Conservation (phyloP, 2,797 vertebrate genomes). For the Sciaenops ocellatus region DNA sequence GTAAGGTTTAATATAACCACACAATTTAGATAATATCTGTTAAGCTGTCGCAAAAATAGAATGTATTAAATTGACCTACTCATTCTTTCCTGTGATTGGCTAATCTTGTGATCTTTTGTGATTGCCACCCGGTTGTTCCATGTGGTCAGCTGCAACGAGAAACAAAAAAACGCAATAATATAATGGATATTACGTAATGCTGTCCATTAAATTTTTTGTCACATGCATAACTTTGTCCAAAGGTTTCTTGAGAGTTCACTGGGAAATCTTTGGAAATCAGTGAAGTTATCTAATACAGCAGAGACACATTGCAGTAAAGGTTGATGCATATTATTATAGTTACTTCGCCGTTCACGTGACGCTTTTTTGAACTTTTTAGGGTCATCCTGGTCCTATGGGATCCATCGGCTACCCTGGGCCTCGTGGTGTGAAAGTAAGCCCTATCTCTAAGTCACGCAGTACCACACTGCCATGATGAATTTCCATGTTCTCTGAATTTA, state of each 20-base stretch:
- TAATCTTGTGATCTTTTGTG: constrained; percentile 12
- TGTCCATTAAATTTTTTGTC: not conserved
- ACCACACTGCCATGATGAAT: not conserved
- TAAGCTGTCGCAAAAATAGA: constrained; percentile 31
- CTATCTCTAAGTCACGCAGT: constrained; percentile 10
- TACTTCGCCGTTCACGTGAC: not conserved
- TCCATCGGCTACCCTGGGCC: constrained; percentile 97
- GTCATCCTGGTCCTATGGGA: constrained; percentile 91
- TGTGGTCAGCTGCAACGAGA: constrained; percentile 3
- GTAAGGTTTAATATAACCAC: constrained; percentile 24
- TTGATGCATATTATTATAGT: not conserved
- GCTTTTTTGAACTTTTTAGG: constrained; percentile 82
- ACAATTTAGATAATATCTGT: constrained; percentile 37
- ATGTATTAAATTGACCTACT: not conserved
- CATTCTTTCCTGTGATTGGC: constrained; percentile 2
- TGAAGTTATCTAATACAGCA: not conserved
- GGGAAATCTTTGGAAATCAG: not conserved
- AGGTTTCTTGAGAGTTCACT: not conserved
- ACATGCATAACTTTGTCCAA: not conserved
- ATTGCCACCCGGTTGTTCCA: not conserved
- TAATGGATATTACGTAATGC: not conserved
- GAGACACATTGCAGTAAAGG: not conserved
- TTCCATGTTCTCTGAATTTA: constrained; percentile 18
- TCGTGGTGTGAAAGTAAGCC: constrained; percentile 95
- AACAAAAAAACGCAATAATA: not conserved